A percentile compares a stretch with the other conserved stretches of the same genome.
These are phyloP conservation scores for Pogona vitticeps DNA, from an alignment of 2,113 vertebrate genomes.

Conservation along the genomic window DNA sequence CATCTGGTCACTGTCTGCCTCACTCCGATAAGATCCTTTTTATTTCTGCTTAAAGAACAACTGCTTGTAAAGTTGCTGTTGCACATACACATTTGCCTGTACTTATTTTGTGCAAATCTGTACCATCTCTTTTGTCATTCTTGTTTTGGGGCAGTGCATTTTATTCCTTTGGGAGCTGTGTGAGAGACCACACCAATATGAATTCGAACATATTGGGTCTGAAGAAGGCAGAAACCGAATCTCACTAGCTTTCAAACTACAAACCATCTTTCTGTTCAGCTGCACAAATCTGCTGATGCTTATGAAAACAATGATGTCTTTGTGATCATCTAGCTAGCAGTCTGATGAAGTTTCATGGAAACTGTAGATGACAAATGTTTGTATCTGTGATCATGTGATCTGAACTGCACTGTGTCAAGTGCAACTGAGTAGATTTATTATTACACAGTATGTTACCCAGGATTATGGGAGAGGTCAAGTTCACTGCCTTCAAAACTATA, in stretches of 20 bases:
- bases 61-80: background rate
- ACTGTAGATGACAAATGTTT: background rate
- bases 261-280: background rate
- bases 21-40: background rate
- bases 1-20: background rate
- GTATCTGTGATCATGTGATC: background rate
- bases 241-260: background rate
- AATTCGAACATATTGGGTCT: rapidly evolving
- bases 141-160: background rate
- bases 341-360: background rate
- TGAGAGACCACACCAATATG: background rate
- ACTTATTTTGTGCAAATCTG: background rate
- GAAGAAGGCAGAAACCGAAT: background rate
- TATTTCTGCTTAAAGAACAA: background rate
- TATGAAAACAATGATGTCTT: background rate
- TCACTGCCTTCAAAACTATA: slow-evolving; percentile 1
- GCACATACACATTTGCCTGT: background rate
- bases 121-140: background rate
- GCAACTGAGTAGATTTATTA: slow-evolving; percentile 15
- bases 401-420: background rate
- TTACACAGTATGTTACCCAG: background rate
- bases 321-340: background rate
- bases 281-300: background rate
- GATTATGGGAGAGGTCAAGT: background rate
- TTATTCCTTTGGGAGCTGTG: background rate